Conservation (phyloP, 2,113 vertebrate species). For the Myocastor coypus region DNA sequence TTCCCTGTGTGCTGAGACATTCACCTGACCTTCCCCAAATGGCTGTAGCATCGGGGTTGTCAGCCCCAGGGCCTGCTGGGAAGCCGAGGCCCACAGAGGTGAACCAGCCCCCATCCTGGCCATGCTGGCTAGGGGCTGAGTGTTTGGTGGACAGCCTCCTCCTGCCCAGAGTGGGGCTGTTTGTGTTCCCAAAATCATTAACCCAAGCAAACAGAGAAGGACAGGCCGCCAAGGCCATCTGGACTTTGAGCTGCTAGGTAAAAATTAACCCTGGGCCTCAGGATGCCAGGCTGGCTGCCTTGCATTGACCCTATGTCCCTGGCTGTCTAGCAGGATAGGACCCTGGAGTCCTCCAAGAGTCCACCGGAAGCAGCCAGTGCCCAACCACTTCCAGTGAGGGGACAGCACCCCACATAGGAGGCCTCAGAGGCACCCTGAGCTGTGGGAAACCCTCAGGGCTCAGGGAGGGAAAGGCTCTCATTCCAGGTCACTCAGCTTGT, state of each 20-base stretch:
- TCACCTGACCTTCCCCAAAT: background rate
- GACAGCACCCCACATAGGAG: background rate
- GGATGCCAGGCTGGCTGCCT: background rate
- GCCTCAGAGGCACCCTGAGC: fast-evolving
- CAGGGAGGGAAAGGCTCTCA: background rate
- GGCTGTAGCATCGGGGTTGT: no score
- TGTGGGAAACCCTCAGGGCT: background rate
- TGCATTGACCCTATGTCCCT: background rate
- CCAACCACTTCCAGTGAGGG: background rate
- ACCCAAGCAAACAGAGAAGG: constrained; percentile 65
- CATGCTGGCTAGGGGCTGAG: no score
- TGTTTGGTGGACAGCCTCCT: background rate
- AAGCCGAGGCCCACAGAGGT: fast-evolving
- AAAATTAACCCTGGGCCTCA: constrained; percentile 67
- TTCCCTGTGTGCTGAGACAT: fast-evolving
- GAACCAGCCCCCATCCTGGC: background rate
- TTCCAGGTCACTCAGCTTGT: background rate
- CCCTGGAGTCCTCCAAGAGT: background rate
- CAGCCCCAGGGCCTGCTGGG: background rate
- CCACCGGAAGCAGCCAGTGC: background rate
- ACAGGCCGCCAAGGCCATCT: background rate
- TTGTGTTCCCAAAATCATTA: constrained; percentile 74
- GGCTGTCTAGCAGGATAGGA: background rate
- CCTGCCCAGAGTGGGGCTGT: background rate
- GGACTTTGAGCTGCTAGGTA: constrained; percentile 71